Base-by-base conservation (phyloP, 2,888 invertebrate genomes). In the Sesia bembeciformis region DNA sequence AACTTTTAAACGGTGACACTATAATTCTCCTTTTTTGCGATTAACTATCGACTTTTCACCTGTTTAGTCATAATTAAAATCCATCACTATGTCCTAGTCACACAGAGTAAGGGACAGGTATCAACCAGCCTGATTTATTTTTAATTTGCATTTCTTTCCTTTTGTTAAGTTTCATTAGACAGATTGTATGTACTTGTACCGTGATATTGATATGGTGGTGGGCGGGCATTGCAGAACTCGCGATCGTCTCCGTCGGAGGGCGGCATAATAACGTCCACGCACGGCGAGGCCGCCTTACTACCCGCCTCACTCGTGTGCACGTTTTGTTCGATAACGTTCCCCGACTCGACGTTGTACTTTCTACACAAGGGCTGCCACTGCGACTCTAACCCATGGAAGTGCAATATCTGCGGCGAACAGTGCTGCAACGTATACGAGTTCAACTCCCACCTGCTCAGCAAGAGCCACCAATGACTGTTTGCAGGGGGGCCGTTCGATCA, bases 361-460 rank as follows among this genome's bases (percentile, higher is more conserved):
- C 92, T 99, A 62, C 98, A 99, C 91, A 98, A 98, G 90, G 98
- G 98, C 64, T 97, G 98, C 81, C 98, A 99, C 90, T 98, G 98
- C 66, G 97, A 97, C 77, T 95, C 96, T 64, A 98, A 98, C 88
- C 98, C 98, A 0, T 98, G 92, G 92, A 97, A 97, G 87, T 98
- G 98, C 86, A 98, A 98, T 89, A 96, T 98, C 67, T 99, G 98
- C 83, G 98, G 98, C 52, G 96, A 97, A 81, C 95, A 96, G 78
- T 97, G 97, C 84, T 95, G 94, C 82, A 97, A 98, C 77, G 95
- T 98, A 55, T 98, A 98, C 88, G 97, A 98, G 84, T 98, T 98
- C 91, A 97, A 98, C 91, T 96, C 97, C 68, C 97, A 98, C 92
- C 92, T 97, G 78, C 91, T 97, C 66, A 97, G 97, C 87, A 97